A percentile compares a stretch with the other conserved stretches of the same genome.
Conservation (phyloP, 2,113 vertebrate species). For the Etia nguti region DNA sequence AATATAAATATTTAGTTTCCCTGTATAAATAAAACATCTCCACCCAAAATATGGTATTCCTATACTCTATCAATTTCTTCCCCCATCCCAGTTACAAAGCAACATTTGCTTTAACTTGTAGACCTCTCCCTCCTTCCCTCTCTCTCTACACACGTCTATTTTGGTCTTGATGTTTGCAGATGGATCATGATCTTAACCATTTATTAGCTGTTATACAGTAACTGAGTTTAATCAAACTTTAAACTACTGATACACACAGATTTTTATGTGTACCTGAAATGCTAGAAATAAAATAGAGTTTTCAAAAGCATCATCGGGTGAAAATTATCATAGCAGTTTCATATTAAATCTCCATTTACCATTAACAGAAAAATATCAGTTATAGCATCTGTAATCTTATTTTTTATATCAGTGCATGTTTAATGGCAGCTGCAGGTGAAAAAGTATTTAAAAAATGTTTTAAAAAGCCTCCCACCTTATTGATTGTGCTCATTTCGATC, state of each 20-base stretch:
- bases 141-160: not conserved
- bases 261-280: not conserved
- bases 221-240: not conserved
- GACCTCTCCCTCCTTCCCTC: not conserved
- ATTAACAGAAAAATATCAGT: not conserved
- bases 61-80: not conserved
- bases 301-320: not conserved
- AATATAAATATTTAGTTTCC: not conserved
- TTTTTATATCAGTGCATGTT: not conserved
- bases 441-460: not conserved
- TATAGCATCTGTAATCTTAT: not conserved
- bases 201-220: not conserved
- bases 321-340: not conserved
- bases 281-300: not conserved
- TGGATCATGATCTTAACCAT: not conserved
- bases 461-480: slow-evolving; percentile 42
- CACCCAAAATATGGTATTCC: not conserved
- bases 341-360: not conserved
- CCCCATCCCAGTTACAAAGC: not conserved
- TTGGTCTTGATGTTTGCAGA: not conserved
- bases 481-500: slow-evolving; percentile 26
- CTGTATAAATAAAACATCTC: not conserved
- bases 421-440: not conserved
- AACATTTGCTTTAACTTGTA: not conserved
- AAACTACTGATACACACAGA: not conserved